Evolutionary conservation across 2,888 invertebrate genomes (phyloP), one percentile per base, ranked within the genome.

Genomic region (Lymantria dispar): DNA sequence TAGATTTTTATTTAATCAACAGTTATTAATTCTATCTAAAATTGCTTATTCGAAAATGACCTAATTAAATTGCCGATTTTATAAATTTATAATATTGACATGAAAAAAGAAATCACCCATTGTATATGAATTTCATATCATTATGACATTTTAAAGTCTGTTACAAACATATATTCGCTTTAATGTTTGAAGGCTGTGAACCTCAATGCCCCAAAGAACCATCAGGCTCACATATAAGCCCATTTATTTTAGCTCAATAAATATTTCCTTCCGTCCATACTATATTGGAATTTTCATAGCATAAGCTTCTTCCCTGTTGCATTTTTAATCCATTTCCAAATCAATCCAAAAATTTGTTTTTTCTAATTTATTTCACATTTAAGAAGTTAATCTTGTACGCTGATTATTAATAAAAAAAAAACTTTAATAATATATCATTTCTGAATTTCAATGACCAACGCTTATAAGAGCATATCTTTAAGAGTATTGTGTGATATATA

Each of bases 381-480:
- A 66, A 67, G 43, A 43, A 30, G n/a, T n/a, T 55, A 54, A 56
- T 51, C 42, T 52, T 58, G 54, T 61, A 70, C 60, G 70, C 75
- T 74, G 72, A 61, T 58, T 64, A 54, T 48, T 54, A 48, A 54
- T 39, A 47, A 11, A 49, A 48, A 55, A 49, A 57, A 56, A 54
- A 54, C 56, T 55, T 62, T 50, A 55, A 68, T 68, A 70, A 48
- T 48, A 33, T 41, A 48, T 69, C 52, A 69, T 76, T 82, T 80
- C 77, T 72, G 77, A 78, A 80, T 81, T 82, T 71, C 83, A 73
- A 74, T 78, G 90, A 91, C 90, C 90, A 90, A 90, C 85, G 88
- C 90, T 91, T 89, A 76, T 70, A 79, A 82, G 84, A 83, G 89
- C 90, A 90, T 90, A 90, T 90, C 88, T 87, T 79, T 85, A 90